phyloP scores from a whole-genome alignment of 2,888 invertebrate species.

The Lutraria lutraria region DNA sequence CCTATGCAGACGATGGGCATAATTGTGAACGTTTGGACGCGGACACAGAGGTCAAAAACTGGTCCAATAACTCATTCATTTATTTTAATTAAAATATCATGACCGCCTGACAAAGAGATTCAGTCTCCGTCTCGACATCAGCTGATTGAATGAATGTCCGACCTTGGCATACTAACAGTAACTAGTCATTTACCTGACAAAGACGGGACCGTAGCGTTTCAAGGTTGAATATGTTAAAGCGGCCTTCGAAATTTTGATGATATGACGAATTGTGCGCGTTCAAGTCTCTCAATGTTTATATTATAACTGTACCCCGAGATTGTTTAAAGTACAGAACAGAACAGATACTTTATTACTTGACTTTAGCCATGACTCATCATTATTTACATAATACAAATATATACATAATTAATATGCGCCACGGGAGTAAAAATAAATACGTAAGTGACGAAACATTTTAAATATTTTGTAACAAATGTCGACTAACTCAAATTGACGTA shows the following conservation, averaged over 20 bases:
- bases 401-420: no score
- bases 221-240: background rate
- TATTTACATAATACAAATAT: no score
- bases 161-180: background rate
- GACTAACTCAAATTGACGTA: no score
- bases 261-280: background rate
- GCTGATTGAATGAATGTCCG: background rate
- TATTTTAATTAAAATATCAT: constrained; percentile 15
- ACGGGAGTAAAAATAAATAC: no score
- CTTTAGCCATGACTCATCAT: no score
- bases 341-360: no score
- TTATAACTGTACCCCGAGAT: no score
- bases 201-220: background rate
- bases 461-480: no score
- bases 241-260: background rate
- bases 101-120: constrained; percentile 4
- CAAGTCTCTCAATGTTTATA: no score
- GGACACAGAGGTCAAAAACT: background rate
- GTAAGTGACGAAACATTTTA: no score
- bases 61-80: background rate
- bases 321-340: no score
- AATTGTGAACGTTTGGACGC: background rate
- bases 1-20: background rate
- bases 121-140: background rate
- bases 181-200: background rate